Percentiles rank a stretch among this genome's conserved stretches.
Evolutionary conservation across 2,113 vertebrate species (phyloP).

Genomic region (Elaphurus davidianus): DNA sequence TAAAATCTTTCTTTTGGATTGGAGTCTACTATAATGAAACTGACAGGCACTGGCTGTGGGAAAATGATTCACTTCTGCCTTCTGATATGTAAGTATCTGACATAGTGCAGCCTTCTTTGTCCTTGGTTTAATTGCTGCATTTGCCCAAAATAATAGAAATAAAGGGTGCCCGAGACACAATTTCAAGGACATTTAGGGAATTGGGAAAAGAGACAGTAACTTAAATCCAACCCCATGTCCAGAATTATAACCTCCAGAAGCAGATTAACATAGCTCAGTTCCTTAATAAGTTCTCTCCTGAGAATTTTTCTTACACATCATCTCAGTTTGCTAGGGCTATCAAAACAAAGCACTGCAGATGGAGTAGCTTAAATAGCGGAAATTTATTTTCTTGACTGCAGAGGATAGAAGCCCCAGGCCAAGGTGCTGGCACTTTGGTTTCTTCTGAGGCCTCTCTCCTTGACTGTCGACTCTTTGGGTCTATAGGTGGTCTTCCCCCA

Average conservation of each 20-base stretch:
- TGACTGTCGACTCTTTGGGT: not conserved
- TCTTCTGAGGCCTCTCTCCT: not conserved
- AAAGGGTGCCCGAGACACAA: not conserved
- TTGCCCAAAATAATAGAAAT: not conserved
- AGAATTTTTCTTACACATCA: not conserved
- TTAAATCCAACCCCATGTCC: not conserved
- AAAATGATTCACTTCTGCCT: not conserved
- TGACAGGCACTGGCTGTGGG: not conserved
- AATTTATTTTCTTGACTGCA: not conserved
- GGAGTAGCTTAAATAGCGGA: not conserved
- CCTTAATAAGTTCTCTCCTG: not conserved
- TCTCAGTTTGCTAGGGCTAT: not conserved
- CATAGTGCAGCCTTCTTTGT: not conserved
- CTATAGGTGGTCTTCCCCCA: not conserved
- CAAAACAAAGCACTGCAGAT: not conserved
- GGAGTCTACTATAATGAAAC: not conserved
- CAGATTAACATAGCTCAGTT: not conserved
- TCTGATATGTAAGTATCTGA: not conserved
- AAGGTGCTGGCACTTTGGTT: not conserved
- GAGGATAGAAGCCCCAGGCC: not conserved
- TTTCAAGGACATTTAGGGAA: not conserved
- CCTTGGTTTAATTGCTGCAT: not conserved
- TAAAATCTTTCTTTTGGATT: conserved; percentile 27
- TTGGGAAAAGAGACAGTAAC: not conserved
- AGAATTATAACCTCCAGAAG: not conserved